These are phyloP conservation scores for crab-eating macaque (Macaca fascicularis) DNA, from an alignment of 2,113 vertebrate genomes.

Conservation along the genomic window T2T-MFA8v1.1 NC_088394.1:73136501-73137000, in stretches of 20 bases:
- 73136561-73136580: background rate
- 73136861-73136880: background rate
- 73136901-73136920: background rate
- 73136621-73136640: background rate
- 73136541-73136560: background rate
- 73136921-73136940: background rate
- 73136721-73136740: background rate
- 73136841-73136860: background rate
- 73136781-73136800: background rate
- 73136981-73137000: background rate
- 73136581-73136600: background rate
- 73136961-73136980: background rate
- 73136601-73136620: background rate
- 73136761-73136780: background rate
- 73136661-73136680: too few species aligned
- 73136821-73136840: background rate
- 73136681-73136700: background rate
- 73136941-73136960: too few species aligned
- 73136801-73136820: background rate
- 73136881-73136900: background rate
- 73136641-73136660: background rate
- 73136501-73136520: background rate
- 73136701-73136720: background rate
- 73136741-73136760: background rate
- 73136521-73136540: background rate